A percentile compares a stretch with the other conserved stretches of the same genome.
Conservation (phyloP, 1,140 invertebrate species). For the Rhizoglyphus robini region DNA sequence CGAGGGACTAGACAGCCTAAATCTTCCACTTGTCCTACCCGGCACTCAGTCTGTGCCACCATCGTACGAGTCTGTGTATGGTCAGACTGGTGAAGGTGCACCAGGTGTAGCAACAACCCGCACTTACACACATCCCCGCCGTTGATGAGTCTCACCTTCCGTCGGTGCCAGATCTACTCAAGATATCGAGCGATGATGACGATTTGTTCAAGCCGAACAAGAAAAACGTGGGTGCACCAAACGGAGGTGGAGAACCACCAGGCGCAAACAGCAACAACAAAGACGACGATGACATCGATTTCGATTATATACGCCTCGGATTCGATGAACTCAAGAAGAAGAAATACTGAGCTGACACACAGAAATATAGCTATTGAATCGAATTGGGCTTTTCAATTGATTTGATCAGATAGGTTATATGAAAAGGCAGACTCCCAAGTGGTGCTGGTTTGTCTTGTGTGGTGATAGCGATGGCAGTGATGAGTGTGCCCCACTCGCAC, state of each 20-base stretch:
- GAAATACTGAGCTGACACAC: background rate
- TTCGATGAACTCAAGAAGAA: conserved; percentile 6
- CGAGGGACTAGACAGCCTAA: background rate
- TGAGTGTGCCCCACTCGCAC: too few species aligned
- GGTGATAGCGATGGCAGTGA: too few species aligned
- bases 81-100: background rate
- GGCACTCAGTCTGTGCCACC: background rate
- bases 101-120: too few species aligned
- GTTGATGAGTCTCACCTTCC: background rate
- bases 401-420: too few species aligned
- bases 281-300: conserved; percentile 13
- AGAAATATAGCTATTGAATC: too few species aligned
- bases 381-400: too few species aligned
- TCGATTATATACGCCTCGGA: background rate
- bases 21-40: background rate
- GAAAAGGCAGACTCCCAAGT: too few species aligned
- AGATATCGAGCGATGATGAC: background rate
- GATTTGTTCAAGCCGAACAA: background rate
- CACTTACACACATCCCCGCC: background rate
- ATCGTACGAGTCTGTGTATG: conserved; percentile 2
- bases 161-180: background rate
- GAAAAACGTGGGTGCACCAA: background rate
- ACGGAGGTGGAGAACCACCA: background rate
- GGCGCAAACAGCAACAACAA: background rate
- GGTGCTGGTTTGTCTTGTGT: too few species aligned